Conservation (phyloP, 2,797 vertebrate genomes). For the Prionace glauca region DNA sequence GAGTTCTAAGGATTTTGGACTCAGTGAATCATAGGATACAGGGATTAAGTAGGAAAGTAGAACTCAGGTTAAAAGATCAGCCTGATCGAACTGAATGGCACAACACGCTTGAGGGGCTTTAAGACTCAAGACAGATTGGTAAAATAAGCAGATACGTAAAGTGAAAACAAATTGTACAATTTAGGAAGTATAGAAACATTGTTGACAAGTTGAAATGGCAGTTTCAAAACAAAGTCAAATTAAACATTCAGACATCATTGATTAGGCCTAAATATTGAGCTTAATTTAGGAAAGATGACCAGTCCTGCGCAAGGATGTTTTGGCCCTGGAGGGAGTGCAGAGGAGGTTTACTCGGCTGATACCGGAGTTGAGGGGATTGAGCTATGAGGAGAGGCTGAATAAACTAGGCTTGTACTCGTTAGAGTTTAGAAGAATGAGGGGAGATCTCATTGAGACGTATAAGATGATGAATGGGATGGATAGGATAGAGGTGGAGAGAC, state of each 20-base stretch:
- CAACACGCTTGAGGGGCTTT: background rate
- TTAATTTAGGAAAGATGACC: background rate
- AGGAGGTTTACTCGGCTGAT: too few species aligned
- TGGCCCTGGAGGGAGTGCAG: too few species aligned
- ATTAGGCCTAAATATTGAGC: background rate
- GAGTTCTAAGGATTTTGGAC: background rate
- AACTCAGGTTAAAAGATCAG: background rate
- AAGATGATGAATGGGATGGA: too few species aligned
- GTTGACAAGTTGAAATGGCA: background rate
- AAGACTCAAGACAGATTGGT: background rate
- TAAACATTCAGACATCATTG: background rate
- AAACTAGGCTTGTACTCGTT: too few species aligned
- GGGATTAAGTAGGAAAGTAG: background rate
- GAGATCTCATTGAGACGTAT: too few species aligned
- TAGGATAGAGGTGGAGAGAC: too few species aligned
- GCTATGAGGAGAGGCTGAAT: too few species aligned
- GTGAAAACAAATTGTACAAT: background rate
- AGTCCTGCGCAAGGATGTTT: too few species aligned
- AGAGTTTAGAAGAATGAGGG: too few species aligned
- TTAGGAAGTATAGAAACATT: too few species aligned
- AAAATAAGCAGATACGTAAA: background rate
- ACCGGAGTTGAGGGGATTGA: too few species aligned
- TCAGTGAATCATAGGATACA: background rate
- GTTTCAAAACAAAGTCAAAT: background rate
- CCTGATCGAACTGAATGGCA: background rate